These are phyloP conservation scores for Misgurnus anguillicaudatus DNA, from an alignment of 2,113 vertebrate species.

Conservation along the genomic window DNA sequence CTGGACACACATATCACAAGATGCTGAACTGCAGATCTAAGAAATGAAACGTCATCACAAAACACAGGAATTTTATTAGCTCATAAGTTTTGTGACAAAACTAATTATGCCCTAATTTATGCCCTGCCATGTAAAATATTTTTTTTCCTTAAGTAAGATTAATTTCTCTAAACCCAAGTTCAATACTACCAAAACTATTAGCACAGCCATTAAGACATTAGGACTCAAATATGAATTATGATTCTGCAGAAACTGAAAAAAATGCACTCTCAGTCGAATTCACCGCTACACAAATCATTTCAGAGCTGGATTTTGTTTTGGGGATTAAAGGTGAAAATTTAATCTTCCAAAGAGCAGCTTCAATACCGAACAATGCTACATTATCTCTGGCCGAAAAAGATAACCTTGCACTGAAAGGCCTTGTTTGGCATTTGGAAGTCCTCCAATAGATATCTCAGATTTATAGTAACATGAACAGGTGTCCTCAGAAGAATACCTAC, in stretches of 20 bases:
- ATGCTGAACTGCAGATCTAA: too few species aligned
- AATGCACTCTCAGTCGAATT: background rate
- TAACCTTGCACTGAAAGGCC: constrained; percentile 10
- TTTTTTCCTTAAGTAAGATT: too few species aligned
- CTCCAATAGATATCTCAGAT: background rate
- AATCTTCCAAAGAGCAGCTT: constrained; percentile 10
- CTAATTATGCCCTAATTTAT: too few species aligned
- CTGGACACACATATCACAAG: too few species aligned
- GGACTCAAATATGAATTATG: background rate
- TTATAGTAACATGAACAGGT: constrained; percentile 25
- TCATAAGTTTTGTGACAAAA: too few species aligned
- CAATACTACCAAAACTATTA: too few species aligned
- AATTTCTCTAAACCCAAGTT: too few species aligned
- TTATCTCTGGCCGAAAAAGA: constrained; percentile 23
- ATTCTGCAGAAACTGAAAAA: background rate
- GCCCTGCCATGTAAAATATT: too few species aligned
- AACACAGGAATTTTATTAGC: too few species aligned
- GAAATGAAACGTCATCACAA: too few species aligned
- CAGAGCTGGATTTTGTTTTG: background rate
- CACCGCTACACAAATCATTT: background rate
- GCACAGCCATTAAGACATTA: too few species aligned
- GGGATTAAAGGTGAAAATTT: constrained; percentile 6
- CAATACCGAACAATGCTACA: constrained; percentile 7
- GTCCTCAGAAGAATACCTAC: constrained; percentile 4
- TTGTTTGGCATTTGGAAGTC: background rate